phyloP scores from a whole-genome alignment of 1,140 invertebrate genomes.

The Lasioglossum albipes region DNA sequence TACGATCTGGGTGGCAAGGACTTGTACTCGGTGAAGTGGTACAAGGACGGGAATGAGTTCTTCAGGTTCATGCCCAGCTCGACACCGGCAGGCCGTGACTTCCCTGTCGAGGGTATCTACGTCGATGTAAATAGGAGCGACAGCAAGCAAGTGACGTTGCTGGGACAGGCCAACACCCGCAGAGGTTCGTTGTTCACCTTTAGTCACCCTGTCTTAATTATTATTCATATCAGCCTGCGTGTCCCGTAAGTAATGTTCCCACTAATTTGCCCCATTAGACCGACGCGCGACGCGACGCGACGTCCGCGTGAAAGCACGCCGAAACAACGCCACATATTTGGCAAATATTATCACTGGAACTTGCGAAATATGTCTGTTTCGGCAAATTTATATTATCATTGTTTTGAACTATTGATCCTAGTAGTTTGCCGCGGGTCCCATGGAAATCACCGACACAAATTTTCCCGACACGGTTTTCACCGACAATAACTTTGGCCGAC shows the following conservation, averaged over 20 bases:
- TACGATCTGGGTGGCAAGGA: conserved; percentile 79
- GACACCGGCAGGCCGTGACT: conserved; percentile 86
- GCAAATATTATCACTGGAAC: neutral
- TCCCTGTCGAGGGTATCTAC: conserved; percentile 86
- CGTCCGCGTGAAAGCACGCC: too few species aligned
- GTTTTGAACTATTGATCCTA: too few species aligned
- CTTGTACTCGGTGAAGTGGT: conserved; percentile 85
- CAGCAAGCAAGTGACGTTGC: conserved; percentile 67
- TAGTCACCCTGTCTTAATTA: neutral
- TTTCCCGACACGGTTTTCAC: too few species aligned
- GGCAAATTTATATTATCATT: too few species aligned
- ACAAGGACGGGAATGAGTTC: conserved; percentile 84
- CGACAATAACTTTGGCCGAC: too few species aligned
- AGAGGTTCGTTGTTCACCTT: conserved; percentile 51
- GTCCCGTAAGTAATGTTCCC: neutral
- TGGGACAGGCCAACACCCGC: conserved; percentile 60
- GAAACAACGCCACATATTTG: too few species aligned
- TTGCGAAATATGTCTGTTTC: too few species aligned
- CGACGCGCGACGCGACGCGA: too few species aligned
- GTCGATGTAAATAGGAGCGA: conserved; percentile 85
- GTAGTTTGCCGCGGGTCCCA: too few species aligned
- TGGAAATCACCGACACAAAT: too few species aligned
- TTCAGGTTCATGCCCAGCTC: conserved; percentile 83
- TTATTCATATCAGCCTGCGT: neutral
- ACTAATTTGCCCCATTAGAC: neutral